phyloP scores from a whole-genome alignment of 1,140 invertebrate genomes.

The Aphidius gifuensis region DNA sequence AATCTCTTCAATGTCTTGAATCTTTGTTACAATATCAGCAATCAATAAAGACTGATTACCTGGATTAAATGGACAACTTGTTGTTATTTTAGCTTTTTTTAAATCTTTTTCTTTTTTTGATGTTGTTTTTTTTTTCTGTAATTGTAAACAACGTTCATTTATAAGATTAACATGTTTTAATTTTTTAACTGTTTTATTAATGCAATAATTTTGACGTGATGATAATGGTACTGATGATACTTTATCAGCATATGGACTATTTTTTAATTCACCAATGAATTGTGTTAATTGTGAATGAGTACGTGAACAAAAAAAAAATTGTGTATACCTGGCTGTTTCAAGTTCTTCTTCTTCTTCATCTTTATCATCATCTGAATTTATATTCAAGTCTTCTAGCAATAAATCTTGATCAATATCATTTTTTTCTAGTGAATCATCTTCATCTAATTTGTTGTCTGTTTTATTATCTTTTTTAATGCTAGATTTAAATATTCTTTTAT shows the following conservation, averaged over 20 bases:
- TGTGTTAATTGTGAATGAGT: slow-evolving; percentile 96
- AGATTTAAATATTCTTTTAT: slow-evolving; percentile 36
- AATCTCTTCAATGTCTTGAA: slow-evolving; percentile 88
- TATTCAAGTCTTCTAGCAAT: slow-evolving; percentile 49
- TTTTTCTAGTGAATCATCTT: slow-evolving; percentile 30
- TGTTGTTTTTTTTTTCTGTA: slow-evolving; percentile 70
- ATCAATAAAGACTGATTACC: slow-evolving; percentile 62
- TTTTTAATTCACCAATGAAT: slow-evolving; percentile 87
- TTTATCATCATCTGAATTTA: slow-evolving; percentile 55
- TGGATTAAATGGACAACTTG: slow-evolving; percentile 68
- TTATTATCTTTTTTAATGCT: slow-evolving; percentile 53
- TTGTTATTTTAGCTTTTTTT: slow-evolving; percentile 61
- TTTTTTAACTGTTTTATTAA: slow-evolving; percentile 78
- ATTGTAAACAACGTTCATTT: slow-evolving; percentile 91
- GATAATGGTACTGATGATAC: slow-evolving; percentile 80
- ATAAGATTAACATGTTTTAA: slow-evolving; percentile 79
- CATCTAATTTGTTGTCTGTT: slow-evolving; percentile 36
- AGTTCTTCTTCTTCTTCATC: slow-evolving; percentile 51
- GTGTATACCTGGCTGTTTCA: slow-evolving; percentile 47
- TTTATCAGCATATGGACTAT: slow-evolving; percentile 72
- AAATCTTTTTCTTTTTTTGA: slow-evolving; percentile 62
- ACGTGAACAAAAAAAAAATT: slow-evolving; percentile 92
- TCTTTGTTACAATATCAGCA: slow-evolving; percentile 66
- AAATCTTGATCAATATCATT: slow-evolving; percentile 44
- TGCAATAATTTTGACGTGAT: slow-evolving; percentile 90